A percentile compares a stretch with the other conserved stretches of the same genome.
Conservation (phyloP, 2,113 vertebrate species). For the Solea solea region DNA sequence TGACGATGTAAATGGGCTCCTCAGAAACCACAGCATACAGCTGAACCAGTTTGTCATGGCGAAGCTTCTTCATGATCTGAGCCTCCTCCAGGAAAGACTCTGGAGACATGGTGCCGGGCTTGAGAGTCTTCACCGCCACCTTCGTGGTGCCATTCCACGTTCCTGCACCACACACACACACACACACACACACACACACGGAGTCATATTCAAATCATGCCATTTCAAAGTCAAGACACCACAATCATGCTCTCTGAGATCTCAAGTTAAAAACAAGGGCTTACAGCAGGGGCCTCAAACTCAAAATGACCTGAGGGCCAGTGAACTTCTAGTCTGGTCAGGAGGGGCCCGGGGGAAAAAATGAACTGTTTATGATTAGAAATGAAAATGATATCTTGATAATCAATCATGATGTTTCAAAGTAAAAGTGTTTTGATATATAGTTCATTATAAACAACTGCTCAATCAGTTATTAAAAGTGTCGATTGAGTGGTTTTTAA, state of each 20-base stretch:
- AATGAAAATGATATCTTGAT: too few species aligned
- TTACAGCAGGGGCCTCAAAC: neutral
- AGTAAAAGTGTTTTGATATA: too few species aligned
- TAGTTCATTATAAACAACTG: too few species aligned
- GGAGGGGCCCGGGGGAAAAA: too few species aligned
- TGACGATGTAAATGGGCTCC: slow-evolving; percentile 98
- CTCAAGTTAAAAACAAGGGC: too few species aligned
- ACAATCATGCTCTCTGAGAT: neutral
- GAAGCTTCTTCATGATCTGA: slow-evolving; percentile 99
- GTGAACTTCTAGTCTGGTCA: too few species aligned
- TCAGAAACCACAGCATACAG: slow-evolving; percentile 98
- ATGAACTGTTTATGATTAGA: too few species aligned
- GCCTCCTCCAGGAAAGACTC: slow-evolving; percentile 98
- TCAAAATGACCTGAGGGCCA: too few species aligned
- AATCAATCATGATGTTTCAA: too few species aligned
- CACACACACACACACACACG: neutral
- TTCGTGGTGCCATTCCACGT: slow-evolving; percentile 99
- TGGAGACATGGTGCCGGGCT: slow-evolving; percentile 97
- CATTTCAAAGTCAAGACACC: slow-evolving; percentile 10
- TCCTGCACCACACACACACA: slow-evolving; percentile 71
- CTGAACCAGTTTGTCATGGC: slow-evolving; percentile 97
- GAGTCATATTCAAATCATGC: slow-evolving; percentile 6
- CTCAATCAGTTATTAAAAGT: too few species aligned
- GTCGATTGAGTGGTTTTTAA: too few species aligned
- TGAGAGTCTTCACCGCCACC: slow-evolving; percentile 98